A percentile compares a stretch with the other conserved stretches of the same genome.
These are phyloP conservation scores for Plumapathes pennacea DNA, from an alignment of 92 coral and sea anemone species.

Conservation along the genomic window DNA sequence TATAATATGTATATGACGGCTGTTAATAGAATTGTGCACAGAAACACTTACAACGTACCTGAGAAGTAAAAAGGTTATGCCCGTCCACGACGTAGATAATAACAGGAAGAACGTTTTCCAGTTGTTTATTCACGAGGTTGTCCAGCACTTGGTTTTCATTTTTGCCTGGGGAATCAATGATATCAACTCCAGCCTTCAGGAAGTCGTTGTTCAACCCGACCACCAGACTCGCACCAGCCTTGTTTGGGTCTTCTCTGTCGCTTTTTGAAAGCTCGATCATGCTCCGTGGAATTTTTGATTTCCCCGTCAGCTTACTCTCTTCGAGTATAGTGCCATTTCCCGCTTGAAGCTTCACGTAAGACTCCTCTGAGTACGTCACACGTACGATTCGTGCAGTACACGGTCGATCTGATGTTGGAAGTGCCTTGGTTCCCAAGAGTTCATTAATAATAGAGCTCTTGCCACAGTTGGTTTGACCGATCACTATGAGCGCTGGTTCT, in stretches of 20 bases:
- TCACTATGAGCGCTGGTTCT: conserved; percentile 61
- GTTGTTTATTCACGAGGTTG: conserved; percentile 53
- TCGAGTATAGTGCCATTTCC: conserved; percentile 18
- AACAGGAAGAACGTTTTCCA: conserved; percentile 52
- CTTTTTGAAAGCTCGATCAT: conserved; percentile 43
- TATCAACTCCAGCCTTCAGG: conserved; percentile 59
- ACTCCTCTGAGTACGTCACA: conserved; percentile 41
- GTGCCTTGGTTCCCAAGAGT: conserved; percentile 43
- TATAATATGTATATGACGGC: too few species aligned
- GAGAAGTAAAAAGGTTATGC: conserved; percentile 52
- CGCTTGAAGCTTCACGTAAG: conserved; percentile 34
- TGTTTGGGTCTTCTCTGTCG: conserved; percentile 49
- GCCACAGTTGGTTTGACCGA: conserved; percentile 75
- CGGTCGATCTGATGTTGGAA: conserved; percentile 65
- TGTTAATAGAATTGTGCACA: too few species aligned
- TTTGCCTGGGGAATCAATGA: conserved; percentile 69
- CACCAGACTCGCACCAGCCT: conserved; percentile 52
- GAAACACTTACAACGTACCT: too few species aligned
- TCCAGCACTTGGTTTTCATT: conserved; percentile 61
- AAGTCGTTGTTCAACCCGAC: conserved; percentile 50
- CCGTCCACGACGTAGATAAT: conserved; percentile 69
- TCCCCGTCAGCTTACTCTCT: conserved; percentile 9
- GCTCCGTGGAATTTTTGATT: conserved; percentile 50
- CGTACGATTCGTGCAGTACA: conserved; percentile 73
- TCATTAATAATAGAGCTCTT: conserved; percentile 74